Evolutionary conservation across 2,888 invertebrate species (phyloP), one percentile per base, ranked within the genome.

Genomic region (Onchidella celtica): DNA sequence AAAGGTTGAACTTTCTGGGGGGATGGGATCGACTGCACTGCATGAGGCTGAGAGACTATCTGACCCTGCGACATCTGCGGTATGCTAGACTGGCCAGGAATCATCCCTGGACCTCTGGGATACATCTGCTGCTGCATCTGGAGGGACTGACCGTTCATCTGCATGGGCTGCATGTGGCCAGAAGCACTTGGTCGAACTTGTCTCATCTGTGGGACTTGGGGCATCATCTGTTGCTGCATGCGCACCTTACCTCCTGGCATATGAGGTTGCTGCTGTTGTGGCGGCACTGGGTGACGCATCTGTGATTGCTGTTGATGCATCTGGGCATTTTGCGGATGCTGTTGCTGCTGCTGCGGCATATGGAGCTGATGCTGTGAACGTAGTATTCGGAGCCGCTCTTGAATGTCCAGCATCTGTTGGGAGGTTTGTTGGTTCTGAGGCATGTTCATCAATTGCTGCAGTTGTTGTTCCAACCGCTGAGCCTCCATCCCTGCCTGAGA

Each of bases 361-460:
- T 87, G 86, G 82, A 88, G 84, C 83, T 90, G 89, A 76, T 91
- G 90, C 81, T 91, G 90, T 1, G 91, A 90, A 75, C 89, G 88
- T 36, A 92, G 74, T 21, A 88, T 88, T 21, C 91, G 84, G 66
- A 91, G 84, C 21, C 89, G 83, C 79, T 92, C 92, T 80, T 92
- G 92, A 9, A 91, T 81, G 59, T 91, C 92, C 17, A 91, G 84
- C 88, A 91, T 89, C 81, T 92, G 89, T 85, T 92, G 90, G 66
- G 91, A 92, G 14, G 89, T 88, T 82, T 91, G 90, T 72, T 90
- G 91, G 4, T 87, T 89, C 81, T 91, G 91, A 6, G 90, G 91
- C 87, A 91, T 89, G 84, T 84, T 88, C 82, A 89, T 90, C 63
- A 91, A 83, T 85, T 91, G 91, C 79, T 90, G 88, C 21, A 92